Evolutionary conservation across 2,797 vertebrate species (phyloP).

Genomic region (Clarias platycephalus): DNA sequence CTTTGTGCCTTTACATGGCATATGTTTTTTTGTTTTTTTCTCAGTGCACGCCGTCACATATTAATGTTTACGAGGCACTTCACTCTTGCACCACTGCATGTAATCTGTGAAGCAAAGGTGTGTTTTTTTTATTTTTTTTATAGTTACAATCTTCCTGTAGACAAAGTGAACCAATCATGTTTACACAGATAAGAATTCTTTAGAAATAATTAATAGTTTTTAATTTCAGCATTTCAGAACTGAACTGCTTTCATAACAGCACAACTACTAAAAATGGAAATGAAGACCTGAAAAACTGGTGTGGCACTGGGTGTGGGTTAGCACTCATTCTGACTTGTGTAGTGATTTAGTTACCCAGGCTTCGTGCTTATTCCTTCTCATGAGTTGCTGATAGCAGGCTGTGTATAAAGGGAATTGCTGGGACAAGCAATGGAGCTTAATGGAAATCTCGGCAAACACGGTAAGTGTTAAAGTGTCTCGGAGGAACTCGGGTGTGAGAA

Average conservation of each 20-base stretch:
- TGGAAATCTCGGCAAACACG: constrained; percentile 33
- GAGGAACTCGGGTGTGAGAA: constrained; percentile 7
- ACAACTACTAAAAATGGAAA: constrained; percentile 13
- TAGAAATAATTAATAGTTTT: background rate
- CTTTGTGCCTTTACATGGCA: background rate
- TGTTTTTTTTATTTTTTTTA: background rate
- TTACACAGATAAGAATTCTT: background rate
- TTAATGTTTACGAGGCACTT: constrained; percentile 10
- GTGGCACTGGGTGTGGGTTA: constrained; percentile 67
- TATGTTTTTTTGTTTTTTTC: background rate
- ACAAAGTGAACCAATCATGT: background rate
- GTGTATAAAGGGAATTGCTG: background rate
- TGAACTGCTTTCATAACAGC: background rate
- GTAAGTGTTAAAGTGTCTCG: constrained; percentile 36
- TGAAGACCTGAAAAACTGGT: constrained; percentile 69
- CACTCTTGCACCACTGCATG: background rate
- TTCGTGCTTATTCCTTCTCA: constrained; percentile 9
- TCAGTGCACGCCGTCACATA: background rate
- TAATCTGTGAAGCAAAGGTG: too few relatives aligned
- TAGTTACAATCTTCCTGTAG: background rate
- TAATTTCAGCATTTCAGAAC: background rate
- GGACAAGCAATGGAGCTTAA: constrained; percentile 42
- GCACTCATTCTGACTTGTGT: constrained; percentile 6
- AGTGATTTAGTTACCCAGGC: constrained; percentile 3
- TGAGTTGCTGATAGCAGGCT: background rate